A percentile compares a stretch with the other conserved stretches of the same genome.
Conservation (phyloP, 2,797 vertebrate genomes). For the Fratercula arctica region DNA sequence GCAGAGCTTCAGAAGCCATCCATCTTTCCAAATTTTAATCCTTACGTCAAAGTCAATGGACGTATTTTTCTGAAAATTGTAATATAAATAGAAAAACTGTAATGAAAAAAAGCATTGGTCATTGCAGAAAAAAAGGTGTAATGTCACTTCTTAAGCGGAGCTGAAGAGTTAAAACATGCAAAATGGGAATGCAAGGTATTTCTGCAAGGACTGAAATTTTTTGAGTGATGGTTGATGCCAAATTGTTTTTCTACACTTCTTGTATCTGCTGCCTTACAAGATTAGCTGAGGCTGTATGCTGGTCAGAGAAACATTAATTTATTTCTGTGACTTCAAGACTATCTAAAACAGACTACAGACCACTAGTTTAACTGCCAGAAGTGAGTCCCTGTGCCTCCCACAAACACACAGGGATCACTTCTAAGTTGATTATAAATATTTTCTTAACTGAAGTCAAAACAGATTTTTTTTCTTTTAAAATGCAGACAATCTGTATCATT, state of each 20-base stretch:
- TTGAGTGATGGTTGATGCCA: not conserved
- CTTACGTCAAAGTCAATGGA: not conserved
- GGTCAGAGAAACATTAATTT: not conserved
- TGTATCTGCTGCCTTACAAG: not conserved
- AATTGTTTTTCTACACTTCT: not conserved
- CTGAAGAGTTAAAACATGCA: not conserved
- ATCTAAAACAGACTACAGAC: not conserved
- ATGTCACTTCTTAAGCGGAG: not conserved
- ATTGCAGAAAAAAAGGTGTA: not conserved
- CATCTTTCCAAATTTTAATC: not conserved
- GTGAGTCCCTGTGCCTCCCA: not conserved
- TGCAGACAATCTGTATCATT: rapidly evolving
- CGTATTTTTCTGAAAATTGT: not conserved
- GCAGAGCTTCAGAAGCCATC: not conserved
- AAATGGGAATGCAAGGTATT: not conserved
- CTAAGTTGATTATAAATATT: not conserved
- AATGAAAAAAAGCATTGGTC: not conserved
- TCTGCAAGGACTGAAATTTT: not conserved
- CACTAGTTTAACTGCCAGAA: not conserved
- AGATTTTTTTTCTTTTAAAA: not conserved
- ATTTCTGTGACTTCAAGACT: not conserved
- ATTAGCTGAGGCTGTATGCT: not conserved
- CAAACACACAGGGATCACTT: not conserved
- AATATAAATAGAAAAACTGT: not conserved
- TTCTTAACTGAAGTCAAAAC: not conserved